These are phyloP conservation scores for Celastrina argiolus DNA, from an alignment of 2,888 invertebrate genomes.

Conservation along the genomic window DNA sequence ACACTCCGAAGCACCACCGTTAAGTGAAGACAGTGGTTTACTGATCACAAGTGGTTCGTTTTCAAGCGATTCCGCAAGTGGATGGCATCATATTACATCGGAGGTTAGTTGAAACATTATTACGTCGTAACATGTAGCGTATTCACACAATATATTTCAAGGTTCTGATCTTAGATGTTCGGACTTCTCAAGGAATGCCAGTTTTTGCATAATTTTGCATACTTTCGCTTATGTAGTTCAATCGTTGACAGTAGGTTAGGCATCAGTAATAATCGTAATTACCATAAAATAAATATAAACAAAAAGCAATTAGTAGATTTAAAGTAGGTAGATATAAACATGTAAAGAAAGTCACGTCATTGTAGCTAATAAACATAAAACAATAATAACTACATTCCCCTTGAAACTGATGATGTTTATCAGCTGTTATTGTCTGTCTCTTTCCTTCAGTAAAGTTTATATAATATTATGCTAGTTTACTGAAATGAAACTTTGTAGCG, in stretches of 20 bases:
- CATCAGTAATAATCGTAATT: neutral
- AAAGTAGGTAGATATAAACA: neutral
- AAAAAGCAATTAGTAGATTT: neutral
- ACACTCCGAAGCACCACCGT: conserved; percentile 84
- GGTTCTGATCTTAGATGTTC: conserved; percentile 9
- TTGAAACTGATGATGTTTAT: neutral
- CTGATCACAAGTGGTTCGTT: conserved; percentile 85
- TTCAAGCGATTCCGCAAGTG: conserved; percentile 85
- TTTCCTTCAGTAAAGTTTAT: neutral
- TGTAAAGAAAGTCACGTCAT: neutral
- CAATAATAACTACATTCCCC: neutral
- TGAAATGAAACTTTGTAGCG: neutral
- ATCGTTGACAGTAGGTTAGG: neutral
- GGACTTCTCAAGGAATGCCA: conserved; percentile 7
- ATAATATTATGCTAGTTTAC: neutral
- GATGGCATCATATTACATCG: conserved; percentile 81
- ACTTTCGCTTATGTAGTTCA: neutral
- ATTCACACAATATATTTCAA: neutral
- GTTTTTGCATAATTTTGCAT: conserved; percentile 20
- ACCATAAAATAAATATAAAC: neutral
- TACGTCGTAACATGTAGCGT: conserved; percentile 25
- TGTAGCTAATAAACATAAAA: neutral
- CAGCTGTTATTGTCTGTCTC: conserved; percentile 18
- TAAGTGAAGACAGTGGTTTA: conserved; percentile 87
- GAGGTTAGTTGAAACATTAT: conserved; percentile 70